These are phyloP conservation scores for Muricea muricata DNA, from an alignment of 92 coral and sea anemone genomes.

Conservation along the genomic window DNA sequence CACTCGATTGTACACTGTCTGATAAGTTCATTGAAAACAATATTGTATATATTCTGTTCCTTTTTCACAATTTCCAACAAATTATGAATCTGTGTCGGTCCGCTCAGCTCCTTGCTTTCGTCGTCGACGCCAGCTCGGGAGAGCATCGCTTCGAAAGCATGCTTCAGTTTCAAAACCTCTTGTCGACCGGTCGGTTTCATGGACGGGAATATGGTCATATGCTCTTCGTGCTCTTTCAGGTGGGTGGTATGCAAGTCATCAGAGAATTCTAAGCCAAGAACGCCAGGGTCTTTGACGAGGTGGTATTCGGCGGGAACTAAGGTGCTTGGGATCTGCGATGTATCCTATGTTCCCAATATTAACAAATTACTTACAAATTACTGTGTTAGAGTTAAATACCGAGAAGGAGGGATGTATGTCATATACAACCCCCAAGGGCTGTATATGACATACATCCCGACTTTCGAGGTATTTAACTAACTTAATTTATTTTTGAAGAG, in stretches of 20 bases:
- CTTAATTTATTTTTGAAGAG: no score
- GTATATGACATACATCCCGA: no score
- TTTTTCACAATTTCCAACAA: constrained; percentile 89
- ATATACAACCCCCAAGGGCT: no score
- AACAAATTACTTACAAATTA: no score
- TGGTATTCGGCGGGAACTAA: constrained; percentile 94
- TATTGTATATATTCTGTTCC: constrained; percentile 95
- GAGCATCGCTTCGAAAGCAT: constrained; percentile 88
- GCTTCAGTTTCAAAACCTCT: constrained; percentile 96
- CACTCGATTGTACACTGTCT: constrained; percentile 97
- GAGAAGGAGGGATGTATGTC: no score
- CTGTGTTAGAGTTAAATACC: no score
- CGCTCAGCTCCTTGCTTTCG: constrained; percentile 83
- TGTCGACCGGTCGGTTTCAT: constrained; percentile 97
- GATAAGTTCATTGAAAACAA: constrained; percentile 94
- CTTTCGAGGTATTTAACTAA: no score
- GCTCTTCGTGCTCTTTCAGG: constrained; percentile 86
- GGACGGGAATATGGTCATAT: constrained; percentile 93
- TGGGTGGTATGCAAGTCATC: constrained; percentile 91
- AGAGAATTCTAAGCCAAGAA: constrained; percentile 90
- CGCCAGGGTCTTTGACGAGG: constrained; percentile 96
- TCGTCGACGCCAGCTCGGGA: constrained; percentile 94
- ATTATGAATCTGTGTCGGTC: constrained; percentile 99
- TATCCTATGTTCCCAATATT: constrained; percentile 69
- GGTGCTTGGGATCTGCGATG: constrained; percentile 77